Conservation (phyloP, 2,888 invertebrate genomes). For the Nomada lathburiana region DNA sequence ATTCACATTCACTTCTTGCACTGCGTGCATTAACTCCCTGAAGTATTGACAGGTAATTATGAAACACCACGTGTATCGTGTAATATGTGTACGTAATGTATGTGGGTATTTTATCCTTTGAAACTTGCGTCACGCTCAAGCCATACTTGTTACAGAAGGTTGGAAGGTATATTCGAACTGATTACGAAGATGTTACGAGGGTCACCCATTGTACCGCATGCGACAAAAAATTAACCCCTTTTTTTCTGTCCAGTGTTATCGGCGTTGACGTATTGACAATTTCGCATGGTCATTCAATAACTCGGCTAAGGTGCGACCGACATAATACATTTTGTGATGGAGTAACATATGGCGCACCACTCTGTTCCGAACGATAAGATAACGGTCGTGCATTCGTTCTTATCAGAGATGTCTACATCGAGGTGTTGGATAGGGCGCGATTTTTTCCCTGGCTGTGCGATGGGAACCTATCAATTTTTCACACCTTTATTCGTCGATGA, state of each 20-base stretch:
- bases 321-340: slow-evolving; percentile 72
- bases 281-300: slow-evolving; percentile 64
- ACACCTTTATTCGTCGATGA: not conserved
- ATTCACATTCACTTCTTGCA: too few relatives aligned
- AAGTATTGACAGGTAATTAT: too few relatives aligned
- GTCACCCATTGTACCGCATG: too few relatives aligned
- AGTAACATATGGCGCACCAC: slow-evolving; percentile 74
- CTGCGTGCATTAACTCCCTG: too few relatives aligned
- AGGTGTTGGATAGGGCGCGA: slow-evolving; percentile 51
- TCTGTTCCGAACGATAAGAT: slow-evolving; percentile 76
- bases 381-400: slow-evolving; percentile 76
- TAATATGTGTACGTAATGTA: too few relatives aligned
- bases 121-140: too few relatives aligned
- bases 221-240: too few relatives aligned
- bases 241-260: slow-evolving; percentile 19
- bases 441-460: slow-evolving; percentile 45
- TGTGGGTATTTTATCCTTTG: too few relatives aligned
- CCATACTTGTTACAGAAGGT: too few relatives aligned
- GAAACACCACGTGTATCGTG: too few relatives aligned
- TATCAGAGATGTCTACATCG: slow-evolving; percentile 70
- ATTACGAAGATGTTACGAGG: too few relatives aligned
- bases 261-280: slow-evolving; percentile 43
- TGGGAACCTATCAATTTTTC: slow-evolving; percentile 41
- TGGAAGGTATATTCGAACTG: too few relatives aligned
- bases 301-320: slow-evolving; percentile 56